Conservation (phyloP, 2,113 vertebrate species). For the Leuciscus idus region DNA sequence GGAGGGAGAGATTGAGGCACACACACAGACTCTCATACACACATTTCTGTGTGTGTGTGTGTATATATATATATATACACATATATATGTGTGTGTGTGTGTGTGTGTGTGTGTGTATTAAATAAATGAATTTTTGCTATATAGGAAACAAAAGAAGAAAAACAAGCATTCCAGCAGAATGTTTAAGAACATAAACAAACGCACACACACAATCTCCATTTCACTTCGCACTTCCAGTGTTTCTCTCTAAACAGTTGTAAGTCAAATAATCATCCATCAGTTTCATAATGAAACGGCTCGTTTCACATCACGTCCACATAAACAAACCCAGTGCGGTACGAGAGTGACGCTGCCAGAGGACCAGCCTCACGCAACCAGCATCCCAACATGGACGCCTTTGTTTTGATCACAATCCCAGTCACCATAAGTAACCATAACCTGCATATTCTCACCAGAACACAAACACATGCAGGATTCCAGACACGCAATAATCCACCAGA, state of each 20-base stretch:
- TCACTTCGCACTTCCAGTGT: neutral
- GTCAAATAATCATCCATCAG: conserved; percentile 14
- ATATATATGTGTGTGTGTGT: no score
- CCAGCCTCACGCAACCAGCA: conserved; percentile 63
- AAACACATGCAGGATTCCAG: conserved; percentile 25
- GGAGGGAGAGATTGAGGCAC: neutral
- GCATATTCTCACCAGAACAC: conserved; percentile 2
- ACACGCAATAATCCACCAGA: neutral
- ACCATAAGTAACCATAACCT: conserved; percentile 22
- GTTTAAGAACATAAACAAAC: neutral
- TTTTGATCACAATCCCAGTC: conserved; percentile 34
- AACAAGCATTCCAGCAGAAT: neutral
- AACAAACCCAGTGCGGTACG: conserved; percentile 18
- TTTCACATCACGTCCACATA: neutral
- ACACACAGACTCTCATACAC: neutral
- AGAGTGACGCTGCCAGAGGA: conserved; percentile 61
- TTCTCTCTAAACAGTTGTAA: neutral
- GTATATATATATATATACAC: no score
- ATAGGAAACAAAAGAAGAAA: neutral
- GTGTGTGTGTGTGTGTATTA: no score
- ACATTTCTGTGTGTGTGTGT: no score
- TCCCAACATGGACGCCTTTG: conserved; percentile 52
- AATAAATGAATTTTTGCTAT: neutral
- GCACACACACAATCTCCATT: neutral
- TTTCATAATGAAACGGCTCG: neutral